Evolutionary conservation across 2,113 vertebrate genomes (phyloP).

Genomic region (Notothenia rossii): DNA sequence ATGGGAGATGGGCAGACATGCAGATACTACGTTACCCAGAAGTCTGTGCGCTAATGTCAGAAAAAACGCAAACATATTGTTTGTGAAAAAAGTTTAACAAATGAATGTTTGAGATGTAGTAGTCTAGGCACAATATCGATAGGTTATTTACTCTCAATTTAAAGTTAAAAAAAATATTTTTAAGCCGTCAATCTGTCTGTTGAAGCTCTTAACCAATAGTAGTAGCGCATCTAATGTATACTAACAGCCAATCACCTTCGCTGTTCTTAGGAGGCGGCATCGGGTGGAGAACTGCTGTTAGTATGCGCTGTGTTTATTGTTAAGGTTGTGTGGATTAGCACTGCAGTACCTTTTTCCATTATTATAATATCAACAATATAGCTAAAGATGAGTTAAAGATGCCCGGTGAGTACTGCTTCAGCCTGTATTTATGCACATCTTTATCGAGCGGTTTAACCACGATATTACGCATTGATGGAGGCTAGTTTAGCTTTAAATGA

Average conservation of each 20-base stretch:
- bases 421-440: background rate
- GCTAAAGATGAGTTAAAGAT: slow-evolving; percentile 43
- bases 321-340: slow-evolving; percentile 89
- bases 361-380: slow-evolving; percentile 58
- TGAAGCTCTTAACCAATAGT: slow-evolving; percentile 69
- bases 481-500: slow-evolving; percentile 62
- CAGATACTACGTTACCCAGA: slow-evolving; percentile 79
- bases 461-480: slow-evolving; percentile 19
- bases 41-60: slow-evolving; percentile 13
- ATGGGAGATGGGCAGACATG: background rate
- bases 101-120: background rate
- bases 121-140: accelerated
- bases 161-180: accelerated
- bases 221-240: slow-evolving; percentile 26
- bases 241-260: slow-evolving; percentile 72
- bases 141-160: accelerated
- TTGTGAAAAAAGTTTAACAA: background rate
- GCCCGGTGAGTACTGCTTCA: slow-evolving; percentile 54
- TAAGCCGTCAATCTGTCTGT: slow-evolving; percentile 51
- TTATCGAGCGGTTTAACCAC: slow-evolving; percentile 18
- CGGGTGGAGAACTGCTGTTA: slow-evolving; percentile 85
- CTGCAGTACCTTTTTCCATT: slow-evolving; percentile 76
- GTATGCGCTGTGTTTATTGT: slow-evolving; percentile 87
- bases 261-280: slow-evolving; percentile 81
- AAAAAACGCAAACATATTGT: background rate